Base-by-base conservation (phyloP, 2,888 invertebrate genomes). In the Synergus japonicus region DNA sequence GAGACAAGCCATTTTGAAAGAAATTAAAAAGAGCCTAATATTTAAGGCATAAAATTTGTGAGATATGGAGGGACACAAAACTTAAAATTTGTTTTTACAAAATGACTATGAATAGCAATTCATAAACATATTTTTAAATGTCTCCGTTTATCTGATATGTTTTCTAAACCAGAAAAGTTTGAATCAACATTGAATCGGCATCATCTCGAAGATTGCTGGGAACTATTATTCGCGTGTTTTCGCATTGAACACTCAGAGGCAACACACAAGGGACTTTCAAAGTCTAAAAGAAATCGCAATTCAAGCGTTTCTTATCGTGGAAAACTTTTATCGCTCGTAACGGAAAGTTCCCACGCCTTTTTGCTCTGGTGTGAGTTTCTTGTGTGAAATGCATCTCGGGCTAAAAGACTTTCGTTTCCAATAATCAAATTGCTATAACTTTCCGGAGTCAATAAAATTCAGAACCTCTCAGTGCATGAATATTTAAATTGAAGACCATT, bases 151-250 rank as follows among this genome's bases (percentile, higher is more conserved):
- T 12, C 29, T n/a, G 49, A 29, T 29, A 10, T 73, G 49, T 73
- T 73, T 73, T 58, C 49, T 54, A 73, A 63, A 63, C 12, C 12
- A 5, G 13, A 29, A 37, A 73, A 73, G 49, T 73, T 73, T 54
- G n/a, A 73, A 73, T 73, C 73, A 73, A 54, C 73, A 73, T 54
- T 73, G 54, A 58, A 73, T 29, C 37, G 37, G 54, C 54, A 73
- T 73, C 54, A 73, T 63, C 76, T 76, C 18, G 41, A 22, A 46
- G 60, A 60, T 44, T 63, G 63, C 46, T 63, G 63, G 44, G 63
- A 63, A 46, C 76, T 76, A 60, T 64, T 76, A 76, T 63, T 76
- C 76, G 76, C 76, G 63, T 76, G 54, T 73, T 73, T 73, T 73
- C 73, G 73, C 73, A 73, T 73, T 73, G 73, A 73, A 73, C 73